Conservation (phyloP, 2,113 vertebrate genomes). For the Actenoides lindsayi region DNA sequence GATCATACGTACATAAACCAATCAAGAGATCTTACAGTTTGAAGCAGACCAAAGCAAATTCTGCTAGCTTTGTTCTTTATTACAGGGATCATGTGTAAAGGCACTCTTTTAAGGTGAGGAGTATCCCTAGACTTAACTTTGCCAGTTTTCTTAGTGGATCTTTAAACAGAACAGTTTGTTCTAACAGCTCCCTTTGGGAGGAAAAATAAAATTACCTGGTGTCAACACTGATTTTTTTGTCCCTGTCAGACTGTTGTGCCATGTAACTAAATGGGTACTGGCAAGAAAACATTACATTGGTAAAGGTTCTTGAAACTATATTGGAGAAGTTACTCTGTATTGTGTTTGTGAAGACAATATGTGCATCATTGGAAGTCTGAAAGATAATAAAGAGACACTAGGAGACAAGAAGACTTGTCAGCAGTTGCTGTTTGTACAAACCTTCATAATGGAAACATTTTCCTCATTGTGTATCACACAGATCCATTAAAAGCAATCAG, state of each 20-base stretch:
- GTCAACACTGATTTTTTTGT: slow-evolving; percentile 78
- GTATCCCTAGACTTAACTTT: background rate
- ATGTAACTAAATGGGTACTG: slow-evolving; percentile 80
- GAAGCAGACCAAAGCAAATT: background rate
- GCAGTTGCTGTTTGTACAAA: background rate
- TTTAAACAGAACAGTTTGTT: background rate
- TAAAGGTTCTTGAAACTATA: slow-evolving; percentile 76
- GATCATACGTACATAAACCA: rapidly evolving
- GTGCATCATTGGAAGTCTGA: slow-evolving; percentile 73
- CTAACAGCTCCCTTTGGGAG: background rate
- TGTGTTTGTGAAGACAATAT: slow-evolving; percentile 80
- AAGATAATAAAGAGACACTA: background rate
- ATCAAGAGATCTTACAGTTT: background rate
- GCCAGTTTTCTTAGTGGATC: background rate
- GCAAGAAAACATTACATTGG: slow-evolving; percentile 80
- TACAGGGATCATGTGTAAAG: background rate
- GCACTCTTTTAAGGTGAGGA: background rate
- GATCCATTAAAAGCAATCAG: background rate
- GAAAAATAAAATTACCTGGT: slow-evolving; percentile 56
- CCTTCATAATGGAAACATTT: background rate
- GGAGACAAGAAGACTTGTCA: background rate
- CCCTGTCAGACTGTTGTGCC: slow-evolving; percentile 74
- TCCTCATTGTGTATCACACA: background rate
- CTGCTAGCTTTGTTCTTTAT: background rate
- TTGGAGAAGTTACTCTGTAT: slow-evolving; percentile 78